phyloP scores from a whole-genome alignment of 2,113 vertebrate genomes.

The Sturnira hondurensis region DNA sequence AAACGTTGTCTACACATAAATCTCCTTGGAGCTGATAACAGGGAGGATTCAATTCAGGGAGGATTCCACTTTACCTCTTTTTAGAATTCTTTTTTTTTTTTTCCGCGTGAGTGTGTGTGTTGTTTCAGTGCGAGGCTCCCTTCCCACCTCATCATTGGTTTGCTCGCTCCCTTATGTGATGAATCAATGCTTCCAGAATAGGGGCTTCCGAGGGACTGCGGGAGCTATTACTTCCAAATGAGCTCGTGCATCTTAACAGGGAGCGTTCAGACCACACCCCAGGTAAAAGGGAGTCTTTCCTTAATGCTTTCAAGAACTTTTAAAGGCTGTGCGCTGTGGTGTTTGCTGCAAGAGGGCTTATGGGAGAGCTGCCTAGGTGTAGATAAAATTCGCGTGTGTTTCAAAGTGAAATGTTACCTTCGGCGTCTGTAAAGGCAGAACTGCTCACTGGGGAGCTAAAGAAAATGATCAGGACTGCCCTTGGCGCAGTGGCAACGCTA shows the following conservation, averaged over 20 bases:
- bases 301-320: constrained; percentile 64
- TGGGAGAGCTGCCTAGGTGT: not conserved
- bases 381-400: constrained; percentile 24
- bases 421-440: constrained; percentile 1
- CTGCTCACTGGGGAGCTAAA: constrained; percentile 21
- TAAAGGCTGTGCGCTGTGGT: constrained; percentile 28
- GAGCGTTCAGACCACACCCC: constrained; percentile 67
- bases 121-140: constrained; percentile 63
- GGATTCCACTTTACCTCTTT: constrained; percentile 56
- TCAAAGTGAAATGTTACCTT: constrained; percentile 28
- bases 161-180: constrained; percentile 64
- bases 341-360: constrained; percentile 34
- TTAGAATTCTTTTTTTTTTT: constrained; percentile 54
- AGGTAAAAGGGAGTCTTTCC: constrained; percentile 73
- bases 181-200: constrained; percentile 69
- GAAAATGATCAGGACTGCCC: not conserved
- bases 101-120: constrained; percentile 42
- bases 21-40: constrained; percentile 30
- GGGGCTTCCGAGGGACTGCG: constrained; percentile 68
- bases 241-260: constrained; percentile 66
- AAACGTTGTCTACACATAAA: constrained; percentile 44
- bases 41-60: constrained; percentile 22
- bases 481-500: not conserved
- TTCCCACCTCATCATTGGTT: constrained; percentile 70
- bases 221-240: constrained; percentile 69